Evolutionary conservation across 2,888 invertebrate species (phyloP), one percentile per base, ranked within the genome.

Genomic region (Epinotia demarniana): DNA sequence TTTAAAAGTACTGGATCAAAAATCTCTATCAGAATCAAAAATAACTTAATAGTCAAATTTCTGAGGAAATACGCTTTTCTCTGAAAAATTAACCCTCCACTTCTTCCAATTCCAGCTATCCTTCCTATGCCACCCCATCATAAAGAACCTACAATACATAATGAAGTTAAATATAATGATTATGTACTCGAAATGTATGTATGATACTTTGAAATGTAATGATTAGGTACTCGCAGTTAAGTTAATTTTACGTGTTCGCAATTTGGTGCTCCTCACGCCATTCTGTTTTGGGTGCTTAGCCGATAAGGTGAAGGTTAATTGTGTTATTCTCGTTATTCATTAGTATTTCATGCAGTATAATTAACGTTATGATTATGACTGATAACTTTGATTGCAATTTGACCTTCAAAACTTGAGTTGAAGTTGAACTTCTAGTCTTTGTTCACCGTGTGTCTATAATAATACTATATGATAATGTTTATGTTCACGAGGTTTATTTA

Each of bases 231-330:
- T 39, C 39, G 39, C 9, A n/a, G 39, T 74, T 66, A 77, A 70
- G 76, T 77, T 80, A 78, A 75, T 73, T 66, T 78, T 75, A 78
- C 70, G 71, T 62, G 68, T 73, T 77, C 57, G 63, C 79, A 78
- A 82, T 80, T 81, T 80, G 68, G 79, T 78, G 78, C 79, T 79
- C 78, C 80, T 79, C 86, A 87, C 80, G 86, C 87, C 80, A 83
- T 81, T 83, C 84, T 86, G 86, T 85, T 85, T 88, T 87, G 83
- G 82, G 83, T 83, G 77, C 81, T 81, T 75, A 77, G 77, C 74
- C 83, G 91, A 92, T 92, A 92, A 90, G 87, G 84, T 89, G 87
- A 90, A 90, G 90, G 90, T 89, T 86, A 89, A 86, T 86, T 80
- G 76, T 82, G 78, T 82, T 80, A 82, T 79, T 75, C 77, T 77